phyloP scores from a whole-genome alignment of 2,113 vertebrate species.

The Propithecus coquereli region DNA sequence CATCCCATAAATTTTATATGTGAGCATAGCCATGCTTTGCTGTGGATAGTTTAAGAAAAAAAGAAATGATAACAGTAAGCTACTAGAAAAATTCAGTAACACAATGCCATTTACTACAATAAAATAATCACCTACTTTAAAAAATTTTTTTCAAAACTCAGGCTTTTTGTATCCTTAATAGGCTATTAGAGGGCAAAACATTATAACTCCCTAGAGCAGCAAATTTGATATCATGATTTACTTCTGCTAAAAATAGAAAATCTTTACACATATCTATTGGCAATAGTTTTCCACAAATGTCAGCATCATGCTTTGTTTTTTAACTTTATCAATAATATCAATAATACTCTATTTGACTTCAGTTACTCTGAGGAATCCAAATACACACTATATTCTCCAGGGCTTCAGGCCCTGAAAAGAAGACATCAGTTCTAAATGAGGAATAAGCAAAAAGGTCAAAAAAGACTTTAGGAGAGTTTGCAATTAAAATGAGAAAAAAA shows the following conservation, averaged over 20 bases:
- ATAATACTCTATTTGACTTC: slow-evolving; percentile 45
- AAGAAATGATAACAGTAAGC: slow-evolving; percentile 53
- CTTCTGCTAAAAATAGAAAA: slow-evolving; percentile 74
- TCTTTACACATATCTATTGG: slow-evolving; percentile 65
- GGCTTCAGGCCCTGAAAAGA: not conserved
- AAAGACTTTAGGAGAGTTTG: not conserved
- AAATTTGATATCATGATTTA: slow-evolving; percentile 59
- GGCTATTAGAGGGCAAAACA: slow-evolving; percentile 59
- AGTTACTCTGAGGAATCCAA: slow-evolving; percentile 34
- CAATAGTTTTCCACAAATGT: slow-evolving; percentile 66
- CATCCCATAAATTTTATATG: not conserved
- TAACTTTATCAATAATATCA: slow-evolving; percentile 53
- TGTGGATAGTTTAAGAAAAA: not conserved
- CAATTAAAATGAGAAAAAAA: not conserved
- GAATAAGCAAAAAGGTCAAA: not conserved
- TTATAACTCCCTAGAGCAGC: slow-evolving; percentile 51
- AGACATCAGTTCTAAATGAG: not conserved
- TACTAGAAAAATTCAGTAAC: slow-evolving; percentile 64
- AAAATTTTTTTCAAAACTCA: slow-evolving; percentile 69
- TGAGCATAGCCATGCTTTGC: not conserved
- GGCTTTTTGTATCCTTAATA: slow-evolving; percentile 62
- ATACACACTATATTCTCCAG: not conserved
- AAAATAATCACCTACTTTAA: slow-evolving; percentile 54
- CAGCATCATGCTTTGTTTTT: slow-evolving; percentile 45
- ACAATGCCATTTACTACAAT: slow-evolving; percentile 59